Base-by-base conservation (phyloP, 1,140 invertebrate genomes). In the Drosophila busckii region DNA sequence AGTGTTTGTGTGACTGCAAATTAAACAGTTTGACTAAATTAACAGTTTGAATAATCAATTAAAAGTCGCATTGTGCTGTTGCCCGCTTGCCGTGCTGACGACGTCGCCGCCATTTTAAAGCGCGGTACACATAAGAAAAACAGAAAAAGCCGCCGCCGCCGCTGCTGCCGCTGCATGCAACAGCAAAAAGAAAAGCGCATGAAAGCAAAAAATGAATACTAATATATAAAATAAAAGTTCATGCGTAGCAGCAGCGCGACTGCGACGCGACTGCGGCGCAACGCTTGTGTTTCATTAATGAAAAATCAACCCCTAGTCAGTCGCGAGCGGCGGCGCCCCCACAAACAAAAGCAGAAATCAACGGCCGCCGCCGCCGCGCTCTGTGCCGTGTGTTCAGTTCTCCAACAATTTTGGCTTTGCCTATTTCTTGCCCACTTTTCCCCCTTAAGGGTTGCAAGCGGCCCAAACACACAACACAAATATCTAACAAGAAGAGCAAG, bases 301-400 rank as follows among this genome's bases (percentile, higher is more conserved):
- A 80, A 73, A 78, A 78, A 73, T 64, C 73, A 70, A 78, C 73
- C 73, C 64, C 65, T 55, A 55, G 60, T 55, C 49, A 44, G 52
- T 26, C 35, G 31, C 44, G 37, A 35, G 58, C n/a, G n/a, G n/a
- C n/a, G n/a, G n/a, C 50, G 59, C 52, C 64, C 71, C 63, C 71
- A 78, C 71, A 80, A 78, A 67, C 73, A 78, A 78, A 69, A 78
- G 55, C 67, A 80, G 76, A 61, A 67, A 66, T 76, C 71, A 64
- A 59, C 71, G 48, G 46, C 37, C 20, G 32, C 42, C 2, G 41
- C 35, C 2, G 34, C 38, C 1, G 45, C 44, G n/a, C 5, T 7
- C 44, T 25, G 29, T 31, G 12, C 29, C 46, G 19, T 10, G 26
- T 60, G 29, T 63, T 35, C 48, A 37, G 32, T 48, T 54, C 44